phyloP scores from a whole-genome alignment of 1,140 invertebrate species.

The Cydia strobilella region DNA sequence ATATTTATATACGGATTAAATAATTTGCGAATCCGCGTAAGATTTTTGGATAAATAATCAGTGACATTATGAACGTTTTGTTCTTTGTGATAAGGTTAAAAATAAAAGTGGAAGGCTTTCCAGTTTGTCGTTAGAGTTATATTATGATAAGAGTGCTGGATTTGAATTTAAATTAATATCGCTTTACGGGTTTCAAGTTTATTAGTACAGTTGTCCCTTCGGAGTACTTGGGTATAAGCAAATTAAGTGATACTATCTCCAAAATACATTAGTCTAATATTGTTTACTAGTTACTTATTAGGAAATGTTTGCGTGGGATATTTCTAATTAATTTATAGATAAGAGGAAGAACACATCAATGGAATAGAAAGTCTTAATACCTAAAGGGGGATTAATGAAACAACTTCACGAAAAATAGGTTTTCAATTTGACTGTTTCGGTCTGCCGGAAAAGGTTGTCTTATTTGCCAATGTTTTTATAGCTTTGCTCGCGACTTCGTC shows the following conservation, averaged over 20 bases:
- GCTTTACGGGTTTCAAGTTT: background rate
- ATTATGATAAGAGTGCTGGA: background rate
- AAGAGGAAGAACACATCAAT: too few relatives aligned
- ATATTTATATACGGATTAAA: conserved; percentile 31
- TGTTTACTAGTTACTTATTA: background rate
- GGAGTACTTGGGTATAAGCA: background rate
- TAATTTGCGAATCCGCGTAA: conserved; percentile 1
- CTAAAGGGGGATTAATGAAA: too few relatives aligned
- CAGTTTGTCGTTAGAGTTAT: background rate
- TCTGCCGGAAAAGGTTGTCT: too few relatives aligned
- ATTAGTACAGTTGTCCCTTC: background rate
- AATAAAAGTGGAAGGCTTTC: background rate
- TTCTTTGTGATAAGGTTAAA: background rate
- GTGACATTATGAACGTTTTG: background rate
- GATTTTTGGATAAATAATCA: background rate
- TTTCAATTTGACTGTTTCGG: too few relatives aligned
- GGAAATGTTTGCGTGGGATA: too few relatives aligned
- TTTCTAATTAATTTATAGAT: too few relatives aligned
- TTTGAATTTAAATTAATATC: background rate
- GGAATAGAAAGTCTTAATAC: too few relatives aligned
- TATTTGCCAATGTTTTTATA: too few relatives aligned
- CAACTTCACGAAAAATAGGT: too few relatives aligned
- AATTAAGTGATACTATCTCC: background rate
- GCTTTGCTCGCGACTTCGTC: too few relatives aligned
- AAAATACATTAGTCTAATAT: background rate